phyloP scores from a whole-genome alignment of 2,888 invertebrate species.

The Melinopterus prodromus region DNA sequence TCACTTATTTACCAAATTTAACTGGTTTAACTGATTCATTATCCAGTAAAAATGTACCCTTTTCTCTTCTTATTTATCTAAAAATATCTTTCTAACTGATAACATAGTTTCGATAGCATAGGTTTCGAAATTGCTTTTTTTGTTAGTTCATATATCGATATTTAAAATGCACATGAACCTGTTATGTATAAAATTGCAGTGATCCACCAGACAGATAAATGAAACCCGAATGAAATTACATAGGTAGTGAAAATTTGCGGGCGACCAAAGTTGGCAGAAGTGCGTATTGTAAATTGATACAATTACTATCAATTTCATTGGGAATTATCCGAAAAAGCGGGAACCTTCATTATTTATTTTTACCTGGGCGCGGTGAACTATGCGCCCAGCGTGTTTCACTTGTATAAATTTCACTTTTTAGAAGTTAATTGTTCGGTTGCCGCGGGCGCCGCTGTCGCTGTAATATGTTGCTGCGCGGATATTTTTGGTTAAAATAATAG shows the following conservation, averaged over 20 bases:
- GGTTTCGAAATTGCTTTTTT: too few species aligned
- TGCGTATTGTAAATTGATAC: constrained; percentile 23
- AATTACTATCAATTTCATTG: constrained; percentile 26
- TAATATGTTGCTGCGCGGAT: background rate
- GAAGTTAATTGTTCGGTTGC: constrained; percentile 18
- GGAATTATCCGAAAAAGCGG: constrained; percentile 22
- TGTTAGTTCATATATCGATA: too few species aligned
- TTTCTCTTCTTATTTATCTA: too few species aligned
- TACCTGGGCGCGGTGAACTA: constrained; percentile 9
- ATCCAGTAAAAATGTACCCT: too few species aligned
- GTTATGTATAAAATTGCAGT: too few species aligned
- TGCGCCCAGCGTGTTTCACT: constrained; percentile 10
- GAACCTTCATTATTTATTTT: constrained; percentile 21
- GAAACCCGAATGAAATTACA: background rate
- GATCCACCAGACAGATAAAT: background rate
- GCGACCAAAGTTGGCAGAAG: constrained; percentile 13
- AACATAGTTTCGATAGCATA: too few species aligned
- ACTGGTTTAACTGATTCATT: too few species aligned
- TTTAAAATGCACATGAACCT: too few species aligned
- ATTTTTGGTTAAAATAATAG: background rate
- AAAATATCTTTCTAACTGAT: too few species aligned
- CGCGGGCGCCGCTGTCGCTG: constrained; percentile 17
- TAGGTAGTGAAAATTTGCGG: constrained; percentile 17
- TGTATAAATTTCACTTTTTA: constrained; percentile 26
- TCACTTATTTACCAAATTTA: too few species aligned